phyloP scores from a whole-genome alignment of 37 sponge, comb jelly and placozoan genomes.

The Cliona cf. orientalis region DNA sequence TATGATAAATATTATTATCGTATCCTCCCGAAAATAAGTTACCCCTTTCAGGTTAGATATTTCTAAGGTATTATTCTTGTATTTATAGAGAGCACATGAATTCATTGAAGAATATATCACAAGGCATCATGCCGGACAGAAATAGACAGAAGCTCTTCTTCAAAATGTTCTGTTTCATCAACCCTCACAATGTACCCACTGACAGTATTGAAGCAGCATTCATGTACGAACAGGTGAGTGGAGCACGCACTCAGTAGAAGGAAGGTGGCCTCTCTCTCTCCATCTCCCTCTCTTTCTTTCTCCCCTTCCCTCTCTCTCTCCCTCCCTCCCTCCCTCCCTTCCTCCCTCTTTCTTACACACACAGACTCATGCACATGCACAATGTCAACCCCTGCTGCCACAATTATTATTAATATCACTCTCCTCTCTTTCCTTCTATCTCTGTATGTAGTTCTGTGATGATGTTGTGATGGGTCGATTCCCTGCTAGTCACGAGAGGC shows the following conservation, averaged over 20 bases:
- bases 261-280: conserved; percentile 4
- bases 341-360: conserved; percentile 2
- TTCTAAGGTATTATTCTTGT: background rate
- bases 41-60: background rate
- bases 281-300: conserved; percentile 8
- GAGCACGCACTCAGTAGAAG: background rate
- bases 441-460: conserved; percentile 75
- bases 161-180: conserved; percentile 84
- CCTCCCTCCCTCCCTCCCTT: conserved; percentile 20
- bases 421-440: background rate
- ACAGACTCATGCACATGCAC: background rate
- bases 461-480: conserved; percentile 72
- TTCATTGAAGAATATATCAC: conserved; percentile 26
- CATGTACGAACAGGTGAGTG: conserved; percentile 88
- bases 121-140: conserved; percentile 44
- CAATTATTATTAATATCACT: background rate
- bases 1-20: background rate
- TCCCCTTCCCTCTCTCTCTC: conserved; percentile 18
- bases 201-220: conserved; percentile 86
- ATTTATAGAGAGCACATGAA: conserved; percentile 26
- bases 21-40: background rate
- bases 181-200: conserved; percentile 54
- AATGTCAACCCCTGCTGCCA: background rate
- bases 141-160: conserved; percentile 86
- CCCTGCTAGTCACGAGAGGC: conserved; percentile 56